Evolutionary conservation across 2,113 vertebrate species (phyloP).

Genomic region (Daubentonia madagascariensis): DNA sequence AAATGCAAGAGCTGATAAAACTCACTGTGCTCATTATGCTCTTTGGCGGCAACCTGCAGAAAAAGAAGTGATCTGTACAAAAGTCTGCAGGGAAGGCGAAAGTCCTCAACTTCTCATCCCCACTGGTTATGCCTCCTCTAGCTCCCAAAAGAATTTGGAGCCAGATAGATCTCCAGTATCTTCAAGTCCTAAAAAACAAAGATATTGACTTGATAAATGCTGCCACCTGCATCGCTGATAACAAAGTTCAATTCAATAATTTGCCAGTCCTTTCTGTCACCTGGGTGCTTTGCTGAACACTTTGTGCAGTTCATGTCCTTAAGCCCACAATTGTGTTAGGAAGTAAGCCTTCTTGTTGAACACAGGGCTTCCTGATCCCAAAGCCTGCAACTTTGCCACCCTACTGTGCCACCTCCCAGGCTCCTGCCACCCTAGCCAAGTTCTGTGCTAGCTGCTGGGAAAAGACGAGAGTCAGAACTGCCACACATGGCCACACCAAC

Average conservation of each 20-base stretch:
- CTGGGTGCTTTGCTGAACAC: not conserved
- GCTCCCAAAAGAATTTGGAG: not conserved
- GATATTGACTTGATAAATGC: not conserved
- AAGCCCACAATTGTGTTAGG: not conserved
- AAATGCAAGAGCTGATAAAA: not conserved
- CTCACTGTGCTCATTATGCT: constrained; percentile 74
- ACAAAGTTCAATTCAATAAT: not conserved
- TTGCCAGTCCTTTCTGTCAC: not conserved
- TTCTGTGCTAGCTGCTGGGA: not conserved
- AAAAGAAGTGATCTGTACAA: not conserved
- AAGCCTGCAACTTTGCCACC: not conserved
- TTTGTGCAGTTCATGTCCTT: not conserved
- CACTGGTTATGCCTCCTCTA: not conserved
- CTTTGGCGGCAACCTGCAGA: not conserved
- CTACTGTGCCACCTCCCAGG: not conserved
- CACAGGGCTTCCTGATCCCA: not conserved
- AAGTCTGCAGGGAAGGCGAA: not conserved
- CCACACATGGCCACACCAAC: too few species aligned
- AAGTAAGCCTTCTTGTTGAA: not conserved
- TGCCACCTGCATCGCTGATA: not conserved
- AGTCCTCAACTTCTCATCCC: not conserved
- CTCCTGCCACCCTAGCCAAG: not conserved
- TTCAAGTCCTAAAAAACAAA: constrained; percentile 52
- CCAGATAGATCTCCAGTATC: not conserved
- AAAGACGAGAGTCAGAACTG: not conserved